These are phyloP conservation scores for Chironomus tepperi DNA, from an alignment of 1,140 invertebrate species.

Conservation along the genomic window DNA sequence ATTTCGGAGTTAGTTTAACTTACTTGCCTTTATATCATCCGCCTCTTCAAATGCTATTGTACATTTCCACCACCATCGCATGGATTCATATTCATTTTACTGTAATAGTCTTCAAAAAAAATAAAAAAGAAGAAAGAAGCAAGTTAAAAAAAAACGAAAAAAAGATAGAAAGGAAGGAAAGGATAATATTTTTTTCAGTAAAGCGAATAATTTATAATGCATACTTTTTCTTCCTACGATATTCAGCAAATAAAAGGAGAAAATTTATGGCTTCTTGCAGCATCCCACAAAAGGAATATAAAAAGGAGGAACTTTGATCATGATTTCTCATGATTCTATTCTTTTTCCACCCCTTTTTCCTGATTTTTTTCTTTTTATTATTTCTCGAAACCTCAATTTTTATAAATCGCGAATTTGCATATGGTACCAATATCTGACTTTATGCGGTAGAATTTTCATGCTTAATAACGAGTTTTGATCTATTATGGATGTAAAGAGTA, in stretches of 20 bases:
- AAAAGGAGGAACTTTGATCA: background rate
- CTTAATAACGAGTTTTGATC: too few species aligned
- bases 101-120: background rate
- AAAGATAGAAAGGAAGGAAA: slow-evolving; percentile 15
- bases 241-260: slow-evolving; percentile 13
- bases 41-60: too few species aligned
- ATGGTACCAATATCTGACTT: too few species aligned
- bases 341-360: too few species aligned
- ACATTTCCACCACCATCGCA: background rate
- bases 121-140: background rate
- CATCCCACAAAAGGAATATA: background rate
- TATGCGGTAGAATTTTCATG: too few species aligned
- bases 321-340: background rate
- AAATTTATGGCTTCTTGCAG: background rate
- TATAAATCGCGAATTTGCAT: background rate
- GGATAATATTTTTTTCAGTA: slow-evolving; percentile 19
- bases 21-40: too few species aligned
- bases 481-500: too few species aligned
- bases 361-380: too few species aligned
- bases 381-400: background rate
- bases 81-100: slow-evolving; percentile 2
- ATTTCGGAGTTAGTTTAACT: too few species aligned
- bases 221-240: background rate
- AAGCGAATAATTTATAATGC: slow-evolving; percentile 20
- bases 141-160: background rate